phyloP scores from a whole-genome alignment of 2,113 vertebrate species.

The Esox niger region DNA sequence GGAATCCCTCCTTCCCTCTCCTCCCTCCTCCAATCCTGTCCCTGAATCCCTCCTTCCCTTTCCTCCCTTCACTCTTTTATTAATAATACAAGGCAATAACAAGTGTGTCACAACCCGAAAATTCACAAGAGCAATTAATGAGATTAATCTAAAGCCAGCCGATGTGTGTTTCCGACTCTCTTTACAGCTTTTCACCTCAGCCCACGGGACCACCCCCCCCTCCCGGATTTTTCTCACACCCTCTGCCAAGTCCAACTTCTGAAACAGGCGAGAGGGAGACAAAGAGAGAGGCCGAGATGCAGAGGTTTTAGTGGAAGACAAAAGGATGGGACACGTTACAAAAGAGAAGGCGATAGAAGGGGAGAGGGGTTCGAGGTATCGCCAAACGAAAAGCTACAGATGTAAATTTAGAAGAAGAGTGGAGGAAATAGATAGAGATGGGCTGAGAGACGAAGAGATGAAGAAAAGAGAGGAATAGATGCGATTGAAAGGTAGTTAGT shows the following conservation, averaged over 20 bases:
- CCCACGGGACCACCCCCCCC: not conserved
- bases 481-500: too few relatives aligned
- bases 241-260: conserved; percentile 30
- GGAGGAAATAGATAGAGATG: not conserved
- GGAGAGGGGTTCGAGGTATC: conserved; percentile 14
- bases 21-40: not conserved
- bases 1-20: not conserved
- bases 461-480: too few relatives aligned
- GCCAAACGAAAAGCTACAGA: conserved; percentile 49
- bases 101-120: conserved; percentile 63
- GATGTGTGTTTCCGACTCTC: conserved; percentile 35
- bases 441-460: too few relatives aligned
- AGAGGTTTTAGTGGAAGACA: conserved; percentile 32
- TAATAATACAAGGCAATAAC: conserved; percentile 72
- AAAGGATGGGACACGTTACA: conserved; percentile 44
- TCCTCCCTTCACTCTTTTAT: conserved; percentile 52
- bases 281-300: conserved; percentile 6
- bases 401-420: conserved; percentile 48
- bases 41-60: conserved; percentile 3
- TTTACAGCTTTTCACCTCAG: conserved; percentile 16
- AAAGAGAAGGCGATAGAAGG: conserved; percentile 27
- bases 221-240: not conserved
- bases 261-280: conserved; percentile 21
- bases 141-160: conserved; percentile 49
- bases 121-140: conserved; percentile 55